Evolutionary conservation across 2,113 vertebrate species (phyloP).

Genomic region (Proterorhinus semilunaris): DNA sequence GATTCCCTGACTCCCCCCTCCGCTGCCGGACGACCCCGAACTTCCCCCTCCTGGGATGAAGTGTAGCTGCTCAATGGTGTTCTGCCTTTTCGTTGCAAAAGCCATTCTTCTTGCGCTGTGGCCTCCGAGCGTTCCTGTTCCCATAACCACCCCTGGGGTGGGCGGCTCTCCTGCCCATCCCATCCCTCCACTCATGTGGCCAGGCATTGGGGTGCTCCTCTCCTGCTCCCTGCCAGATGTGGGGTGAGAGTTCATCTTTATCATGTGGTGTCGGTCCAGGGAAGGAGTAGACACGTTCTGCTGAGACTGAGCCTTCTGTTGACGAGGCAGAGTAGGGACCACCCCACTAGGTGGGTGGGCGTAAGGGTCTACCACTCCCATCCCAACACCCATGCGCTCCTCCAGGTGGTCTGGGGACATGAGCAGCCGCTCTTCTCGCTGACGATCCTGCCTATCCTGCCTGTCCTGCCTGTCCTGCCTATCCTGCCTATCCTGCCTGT

Average conservation of each 20-base stretch:
- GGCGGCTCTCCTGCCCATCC: conserved; percentile 73
- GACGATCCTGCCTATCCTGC: neutral
- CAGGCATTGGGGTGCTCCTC: conserved; percentile 63
- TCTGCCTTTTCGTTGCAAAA: conserved; percentile 86
- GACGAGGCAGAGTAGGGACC: conserved; percentile 78
- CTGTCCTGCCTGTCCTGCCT: neutral
- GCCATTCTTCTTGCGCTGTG: conserved; percentile 83
- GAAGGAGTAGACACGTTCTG: conserved; percentile 84
- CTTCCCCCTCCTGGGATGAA: conserved; percentile 85
- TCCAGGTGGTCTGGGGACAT: conserved; percentile 87
- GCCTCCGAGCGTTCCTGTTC: conserved; percentile 81
- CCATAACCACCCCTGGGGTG: conserved; percentile 77
- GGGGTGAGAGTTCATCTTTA: conserved; percentile 89
- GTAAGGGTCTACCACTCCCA: conserved; percentile 66
- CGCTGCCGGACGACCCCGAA: conserved; percentile 66
- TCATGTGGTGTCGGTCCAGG: conserved; percentile 84
- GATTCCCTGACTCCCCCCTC: conserved; percentile 78
- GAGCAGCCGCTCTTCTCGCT: conserved; percentile 74
- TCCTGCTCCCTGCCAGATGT: conserved; percentile 80
- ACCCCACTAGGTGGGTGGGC: conserved; percentile 63
- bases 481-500: conserved; percentile 6
- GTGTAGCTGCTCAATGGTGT: conserved; percentile 90
- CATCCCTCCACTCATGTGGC: conserved; percentile 74
- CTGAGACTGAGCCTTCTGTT: conserved; percentile 85
- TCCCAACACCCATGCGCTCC: conserved; percentile 69